Evolutionary conservation across 2,113 vertebrate species (phyloP).

Genomic region (Seriola rivoliana): DNA sequence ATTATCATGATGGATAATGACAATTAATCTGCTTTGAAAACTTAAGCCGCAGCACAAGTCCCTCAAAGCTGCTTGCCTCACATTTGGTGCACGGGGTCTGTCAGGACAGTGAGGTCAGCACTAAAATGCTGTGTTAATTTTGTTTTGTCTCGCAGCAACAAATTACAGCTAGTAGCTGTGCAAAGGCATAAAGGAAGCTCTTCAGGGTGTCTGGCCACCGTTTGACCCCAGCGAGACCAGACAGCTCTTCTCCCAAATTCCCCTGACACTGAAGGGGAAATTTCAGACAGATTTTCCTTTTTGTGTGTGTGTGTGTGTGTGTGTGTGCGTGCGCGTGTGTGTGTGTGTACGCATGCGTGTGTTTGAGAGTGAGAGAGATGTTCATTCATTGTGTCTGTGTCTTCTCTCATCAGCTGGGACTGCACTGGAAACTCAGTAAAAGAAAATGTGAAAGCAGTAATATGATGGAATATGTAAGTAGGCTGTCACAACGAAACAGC

Average conservation of each 20-base stretch:
- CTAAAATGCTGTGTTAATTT: slow-evolving; percentile 78
- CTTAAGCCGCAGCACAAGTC: slow-evolving; percentile 54
- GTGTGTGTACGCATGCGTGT: slow-evolving; percentile 31
- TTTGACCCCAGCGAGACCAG: slow-evolving; percentile 80
- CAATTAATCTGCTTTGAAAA: slow-evolving; percentile 69
- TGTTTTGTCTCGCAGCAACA: slow-evolving; percentile 83
- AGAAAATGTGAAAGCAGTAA: slow-evolving; percentile 99
- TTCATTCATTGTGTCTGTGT: slow-evolving; percentile 48
- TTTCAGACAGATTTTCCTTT: slow-evolving; percentile 77
- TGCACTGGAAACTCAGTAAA: slow-evolving; percentile 99
- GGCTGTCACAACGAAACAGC: not conserved
- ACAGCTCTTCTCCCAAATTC: slow-evolving; percentile 71
- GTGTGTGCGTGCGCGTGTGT: slow-evolving; percentile 53
- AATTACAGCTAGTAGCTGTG: slow-evolving; percentile 81
- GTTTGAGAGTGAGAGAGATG: slow-evolving; percentile 31
- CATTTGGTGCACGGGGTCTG: slow-evolving; percentile 58
- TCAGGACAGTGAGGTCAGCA: slow-evolving; percentile 77
- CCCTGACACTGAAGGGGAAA: slow-evolving; percentile 66
- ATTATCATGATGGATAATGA: slow-evolving; percentile 62
- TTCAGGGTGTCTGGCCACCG: slow-evolving; percentile 81
- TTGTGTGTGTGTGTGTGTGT: slow-evolving; percentile 42
- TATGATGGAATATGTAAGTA: slow-evolving; percentile 95
- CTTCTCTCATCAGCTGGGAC: slow-evolving; percentile 90
- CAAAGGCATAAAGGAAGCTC: slow-evolving; percentile 81
- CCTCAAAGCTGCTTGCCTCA: slow-evolving; percentile 62